Conservation (phyloP, 2,113 vertebrate species). For the Apodemus sylvaticus region DNA sequence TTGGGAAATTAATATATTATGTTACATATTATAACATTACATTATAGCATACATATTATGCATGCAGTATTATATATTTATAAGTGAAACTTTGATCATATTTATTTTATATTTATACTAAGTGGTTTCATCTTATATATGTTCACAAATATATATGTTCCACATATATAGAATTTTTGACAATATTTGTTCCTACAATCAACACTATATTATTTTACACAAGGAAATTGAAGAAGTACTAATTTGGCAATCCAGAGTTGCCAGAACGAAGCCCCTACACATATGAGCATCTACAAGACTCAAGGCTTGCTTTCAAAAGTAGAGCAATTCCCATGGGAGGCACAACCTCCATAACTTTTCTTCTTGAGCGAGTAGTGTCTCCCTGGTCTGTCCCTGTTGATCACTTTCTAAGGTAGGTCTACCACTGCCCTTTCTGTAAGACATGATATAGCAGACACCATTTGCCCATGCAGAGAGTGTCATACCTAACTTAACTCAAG, state of each 20-base stretch:
- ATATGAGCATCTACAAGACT: background rate
- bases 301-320: background rate
- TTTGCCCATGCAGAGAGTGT: background rate
- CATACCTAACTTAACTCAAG: background rate
- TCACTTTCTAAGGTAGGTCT: background rate
- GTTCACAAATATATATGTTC: background rate
- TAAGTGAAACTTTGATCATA: background rate
- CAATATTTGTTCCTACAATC: background rate
- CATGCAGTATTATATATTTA: background rate
- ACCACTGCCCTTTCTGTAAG: background rate
- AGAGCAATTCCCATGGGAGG: background rate
- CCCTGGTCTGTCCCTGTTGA: background rate
- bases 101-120: background rate
- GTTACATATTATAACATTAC: too few species aligned
- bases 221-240: background rate
- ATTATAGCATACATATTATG: too few species aligned
- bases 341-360: background rate
- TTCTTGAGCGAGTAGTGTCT: background rate
- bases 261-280: background rate
- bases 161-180: background rate
- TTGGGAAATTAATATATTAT: background rate
- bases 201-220: background rate
- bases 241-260: background rate
- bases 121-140: background rate
- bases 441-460: fast-evolving